Evolutionary conservation across 2,888 invertebrate genomes (phyloP), one percentile per base, ranked within the genome.

Genomic region (Polyommatus icarus): DNA sequence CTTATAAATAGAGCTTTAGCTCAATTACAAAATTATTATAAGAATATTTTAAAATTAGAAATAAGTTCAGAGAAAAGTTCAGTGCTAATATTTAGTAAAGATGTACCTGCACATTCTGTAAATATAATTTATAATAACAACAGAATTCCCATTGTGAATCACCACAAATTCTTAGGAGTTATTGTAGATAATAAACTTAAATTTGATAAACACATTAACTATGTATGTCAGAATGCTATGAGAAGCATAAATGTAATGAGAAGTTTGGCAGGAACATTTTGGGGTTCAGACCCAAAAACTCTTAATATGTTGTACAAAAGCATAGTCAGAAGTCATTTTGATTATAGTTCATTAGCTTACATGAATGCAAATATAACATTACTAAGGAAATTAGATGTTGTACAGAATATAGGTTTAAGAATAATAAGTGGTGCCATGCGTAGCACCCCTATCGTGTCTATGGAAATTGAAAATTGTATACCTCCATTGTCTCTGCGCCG

Each of bases 241-340:
- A 78, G 76, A 72, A 61, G 73, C 20, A 72, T 76, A 50, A 79
- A 79, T 76, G 32, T 79, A 59, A 50, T 79, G 59, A 79, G 76
- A 76, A 72, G 71, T 59, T 72, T 77, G 40, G 54, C 46, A 18
- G 67, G 59, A 50, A 57, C 71, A 61, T 72, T 71, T 20, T 76
- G 76, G 76, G 76, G 77, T 6, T 57, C 77, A 18, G 78, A 78
- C 18, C 79, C 76, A 46, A 79, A 78, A 76, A 78, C 78, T 36
- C 71, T 78, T 72, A 73, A 78, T 71, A 50, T 67, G 40, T 59
- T 80, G 36, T 79, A 79, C 57, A 78, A 80, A 72, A 79, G 79
- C 15, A 54, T 80, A 40, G 76, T 79, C 29, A 61, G 80, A 40
- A 80, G 80, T 78, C 79, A 79, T 67, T 79, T 80, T 80, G 79